These are phyloP conservation scores for Spicauda simplicius DNA, from an alignment of 2,888 invertebrate species.

Conservation along the genomic window DNA sequence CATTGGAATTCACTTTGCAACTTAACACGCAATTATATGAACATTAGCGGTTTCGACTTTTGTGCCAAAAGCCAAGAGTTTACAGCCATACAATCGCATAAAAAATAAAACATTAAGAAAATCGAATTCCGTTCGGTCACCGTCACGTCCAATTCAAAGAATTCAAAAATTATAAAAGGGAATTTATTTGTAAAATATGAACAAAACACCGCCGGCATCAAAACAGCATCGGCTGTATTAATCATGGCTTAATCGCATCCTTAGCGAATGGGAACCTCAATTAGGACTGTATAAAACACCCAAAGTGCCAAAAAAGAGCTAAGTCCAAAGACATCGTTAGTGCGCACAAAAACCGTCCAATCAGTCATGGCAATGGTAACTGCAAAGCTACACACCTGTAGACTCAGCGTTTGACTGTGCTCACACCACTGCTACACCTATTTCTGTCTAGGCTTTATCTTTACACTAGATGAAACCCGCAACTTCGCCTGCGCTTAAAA, in stretches of 20 bases:
- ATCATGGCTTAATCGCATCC: slow-evolving; percentile 80
- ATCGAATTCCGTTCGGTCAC: slow-evolving; percentile 58
- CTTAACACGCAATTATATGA: slow-evolving; percentile 44
- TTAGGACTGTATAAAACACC: slow-evolving; percentile 75
- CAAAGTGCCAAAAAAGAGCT: slow-evolving; percentile 69
- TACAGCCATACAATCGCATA: slow-evolving; percentile 13
- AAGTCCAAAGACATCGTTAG: slow-evolving; percentile 68
- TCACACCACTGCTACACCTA: too few species aligned
- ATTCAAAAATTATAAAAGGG: slow-evolving; percentile 48
- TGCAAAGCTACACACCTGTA: slow-evolving; percentile 42
- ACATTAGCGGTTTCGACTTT: slow-evolving; percentile 36
- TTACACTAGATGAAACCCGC: too few species aligned
- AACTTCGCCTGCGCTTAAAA: too few species aligned
- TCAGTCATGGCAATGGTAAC: slow-evolving; percentile 55
- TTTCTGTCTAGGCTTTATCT: too few species aligned
- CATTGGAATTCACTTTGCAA: slow-evolving; percentile 55
- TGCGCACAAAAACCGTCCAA: slow-evolving; percentile 59
- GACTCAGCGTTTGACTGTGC: background rate
- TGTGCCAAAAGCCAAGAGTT: slow-evolving; percentile 20
- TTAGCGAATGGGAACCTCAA: slow-evolving; percentile 79
- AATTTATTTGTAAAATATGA: slow-evolving; percentile 53
- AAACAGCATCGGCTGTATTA: slow-evolving; percentile 61
- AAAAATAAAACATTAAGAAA: slow-evolving; percentile 46
- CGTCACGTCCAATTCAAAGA: slow-evolving; percentile 60
- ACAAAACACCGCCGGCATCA: slow-evolving; percentile 53